These are phyloP conservation scores for Xanthorhoe designata DNA, from an alignment of 2,888 invertebrate genomes.

Conservation along the genomic window DNA sequence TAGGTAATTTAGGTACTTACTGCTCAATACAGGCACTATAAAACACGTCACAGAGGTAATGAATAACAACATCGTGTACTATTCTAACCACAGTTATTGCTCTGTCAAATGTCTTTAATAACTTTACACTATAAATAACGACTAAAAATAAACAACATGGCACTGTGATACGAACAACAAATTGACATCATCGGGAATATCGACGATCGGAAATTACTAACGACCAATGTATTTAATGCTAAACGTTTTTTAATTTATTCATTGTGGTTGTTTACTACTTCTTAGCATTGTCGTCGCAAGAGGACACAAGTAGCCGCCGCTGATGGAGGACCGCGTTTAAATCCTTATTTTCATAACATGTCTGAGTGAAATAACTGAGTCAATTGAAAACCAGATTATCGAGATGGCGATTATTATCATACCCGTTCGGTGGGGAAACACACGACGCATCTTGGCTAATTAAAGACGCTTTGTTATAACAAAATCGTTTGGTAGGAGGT, in stretches of 20 bases:
- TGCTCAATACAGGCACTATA: slow-evolving; percentile 48
- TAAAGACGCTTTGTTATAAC: slow-evolving; percentile 11
- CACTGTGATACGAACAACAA: slow-evolving; percentile 15
- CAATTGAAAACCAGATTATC: slow-evolving; percentile 50
- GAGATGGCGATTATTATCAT: slow-evolving; percentile 48
- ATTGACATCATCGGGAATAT: slow-evolving; percentile 17
- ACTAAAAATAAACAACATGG: not conserved
- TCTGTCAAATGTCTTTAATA: not conserved
- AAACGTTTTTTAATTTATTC: not conserved
- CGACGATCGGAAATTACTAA: slow-evolving; percentile 5
- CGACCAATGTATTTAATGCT: slow-evolving; percentile 5
- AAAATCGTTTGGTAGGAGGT: not conserved
- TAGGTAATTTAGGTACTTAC: slow-evolving; percentile 57
- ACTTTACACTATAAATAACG: not conserved
- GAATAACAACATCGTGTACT: slow-evolving; percentile 47
- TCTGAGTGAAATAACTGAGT: slow-evolving; percentile 38
- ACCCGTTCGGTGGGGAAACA: slow-evolving; percentile 56
- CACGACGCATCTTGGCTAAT: slow-evolving; percentile 35
- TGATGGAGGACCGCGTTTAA: slow-evolving; percentile 21
- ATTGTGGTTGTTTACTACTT: slow-evolving; percentile 7
- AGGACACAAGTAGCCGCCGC: slow-evolving; percentile 15
- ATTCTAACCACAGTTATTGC: slow-evolving; percentile 41
- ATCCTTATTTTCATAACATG: slow-evolving; percentile 15
- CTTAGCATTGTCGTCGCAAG: not conserved
- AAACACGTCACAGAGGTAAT: slow-evolving; percentile 44